A percentile compares a stretch with the other conserved stretches of the same genome.
These are phyloP conservation scores for Lineus longissimus DNA, from an alignment of 1,140 invertebrate genomes.

Conservation along the genomic window DNA sequence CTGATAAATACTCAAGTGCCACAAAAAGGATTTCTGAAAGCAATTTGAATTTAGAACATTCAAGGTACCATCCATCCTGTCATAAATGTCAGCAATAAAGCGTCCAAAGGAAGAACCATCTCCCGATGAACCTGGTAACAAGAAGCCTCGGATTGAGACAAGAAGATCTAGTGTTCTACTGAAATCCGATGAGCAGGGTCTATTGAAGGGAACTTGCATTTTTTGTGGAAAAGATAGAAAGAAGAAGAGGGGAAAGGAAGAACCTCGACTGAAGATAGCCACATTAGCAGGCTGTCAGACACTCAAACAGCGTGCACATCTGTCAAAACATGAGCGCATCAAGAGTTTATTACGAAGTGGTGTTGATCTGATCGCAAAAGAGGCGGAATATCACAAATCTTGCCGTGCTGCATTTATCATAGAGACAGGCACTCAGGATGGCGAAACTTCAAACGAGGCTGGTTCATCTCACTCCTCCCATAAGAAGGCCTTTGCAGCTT, in stretches of 20 bases:
- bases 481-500: background rate
- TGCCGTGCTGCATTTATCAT: background rate
- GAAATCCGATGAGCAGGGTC: constrained; percentile 1
- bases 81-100: too few relatives aligned
- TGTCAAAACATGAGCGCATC: constrained; percentile 1
- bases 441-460: background rate
- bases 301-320: background rate
- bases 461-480: background rate
- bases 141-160: background rate
- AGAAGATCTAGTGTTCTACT: background rate
- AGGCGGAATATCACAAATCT: constrained; percentile 16
- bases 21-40: too few relatives aligned
- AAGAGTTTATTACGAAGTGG: constrained; percentile 1
- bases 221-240: constrained; percentile 8
- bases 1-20: too few relatives aligned
- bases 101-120: background rate
- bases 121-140: background rate
- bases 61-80: too few relatives aligned
- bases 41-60: too few relatives aligned
- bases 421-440: background rate
- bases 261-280: background rate
- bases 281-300: constrained; percentile 7
- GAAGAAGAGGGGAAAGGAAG: constrained; percentile 3
- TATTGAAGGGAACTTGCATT: constrained; percentile 15
- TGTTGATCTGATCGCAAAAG: constrained; percentile 17